phyloP scores from a whole-genome alignment of 1,140 invertebrate genomes.

The Aricia agestis region DNA sequence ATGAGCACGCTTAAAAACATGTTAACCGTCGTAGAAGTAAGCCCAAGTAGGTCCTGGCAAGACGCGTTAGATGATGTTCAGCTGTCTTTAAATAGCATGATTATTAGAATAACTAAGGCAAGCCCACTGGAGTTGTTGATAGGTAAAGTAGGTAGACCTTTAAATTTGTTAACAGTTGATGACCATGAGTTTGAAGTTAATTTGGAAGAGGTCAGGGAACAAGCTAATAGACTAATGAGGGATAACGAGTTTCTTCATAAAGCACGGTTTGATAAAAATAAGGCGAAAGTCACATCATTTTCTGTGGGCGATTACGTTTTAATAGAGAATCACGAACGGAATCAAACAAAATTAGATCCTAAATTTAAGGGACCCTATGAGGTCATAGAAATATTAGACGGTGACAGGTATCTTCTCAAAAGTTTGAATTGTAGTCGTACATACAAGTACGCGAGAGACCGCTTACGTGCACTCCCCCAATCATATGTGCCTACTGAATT shows the following conservation, averaged over 20 bases:
- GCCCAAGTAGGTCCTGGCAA: conserved; percentile 23
- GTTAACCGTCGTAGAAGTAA: conserved; percentile 22
- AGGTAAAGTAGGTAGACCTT: conserved; percentile 27
- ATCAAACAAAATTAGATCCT: conserved; percentile 37
- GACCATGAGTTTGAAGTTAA: conserved; percentile 21
- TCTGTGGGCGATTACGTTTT: conserved; percentile 31
- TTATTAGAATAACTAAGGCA: conserved; percentile 23
- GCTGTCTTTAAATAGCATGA: conserved; percentile 24
- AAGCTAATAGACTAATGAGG: conserved; percentile 18
- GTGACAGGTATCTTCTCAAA: conserved; percentile 25
- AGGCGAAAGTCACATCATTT: conserved; percentile 29
- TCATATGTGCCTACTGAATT: conserved; percentile 23
- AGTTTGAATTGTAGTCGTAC: conserved; percentile 23
- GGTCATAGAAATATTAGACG: conserved; percentile 27
- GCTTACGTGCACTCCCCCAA: conserved; percentile 24
- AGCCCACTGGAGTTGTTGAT: conserved; percentile 28
- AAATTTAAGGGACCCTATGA: conserved; percentile 35
- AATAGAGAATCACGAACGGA: conserved; percentile 33
- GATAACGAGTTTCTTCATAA: conserved; percentile 22
- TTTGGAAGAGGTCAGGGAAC: conserved; percentile 22
- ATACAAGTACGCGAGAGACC: conserved; percentile 22
- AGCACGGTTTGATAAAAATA: conserved; percentile 28
- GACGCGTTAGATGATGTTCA: conserved; percentile 27
- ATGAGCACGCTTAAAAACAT: conserved; percentile 35
- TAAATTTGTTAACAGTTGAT: conserved; percentile 22